These are phyloP conservation scores for Steinernema scapterisci DNA, from an alignment of 2,888 invertebrate genomes.

Conservation along the genomic window DNA sequence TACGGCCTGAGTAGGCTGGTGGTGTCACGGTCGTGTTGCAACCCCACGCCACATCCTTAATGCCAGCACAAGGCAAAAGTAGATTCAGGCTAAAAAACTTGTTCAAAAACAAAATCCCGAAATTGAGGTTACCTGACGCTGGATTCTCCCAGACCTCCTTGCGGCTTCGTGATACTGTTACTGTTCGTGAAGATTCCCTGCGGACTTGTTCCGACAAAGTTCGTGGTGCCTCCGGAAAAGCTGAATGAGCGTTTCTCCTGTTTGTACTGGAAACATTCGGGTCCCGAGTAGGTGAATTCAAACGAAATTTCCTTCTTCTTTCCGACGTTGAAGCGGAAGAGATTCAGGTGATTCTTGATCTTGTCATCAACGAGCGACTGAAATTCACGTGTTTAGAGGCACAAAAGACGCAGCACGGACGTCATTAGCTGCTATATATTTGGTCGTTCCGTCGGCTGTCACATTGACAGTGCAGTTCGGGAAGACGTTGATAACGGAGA, in stretches of 20 bases:
- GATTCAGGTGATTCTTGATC: background rate
- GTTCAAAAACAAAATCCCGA: background rate
- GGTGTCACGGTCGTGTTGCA: background rate
- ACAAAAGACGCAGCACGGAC: background rate
- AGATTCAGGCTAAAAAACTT: background rate
- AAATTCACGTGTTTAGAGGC: background rate
- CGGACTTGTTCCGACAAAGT: constrained; percentile 34
- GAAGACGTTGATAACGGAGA: constrained; percentile 46
- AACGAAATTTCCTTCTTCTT: background rate
- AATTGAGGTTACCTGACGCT: constrained; percentile 14
- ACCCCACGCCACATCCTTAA: too few species aligned
- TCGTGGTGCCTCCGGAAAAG: constrained; percentile 19
- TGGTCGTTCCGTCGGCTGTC: background rate
- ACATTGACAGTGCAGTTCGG: constrained; percentile 15
- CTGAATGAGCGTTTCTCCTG: background rate
- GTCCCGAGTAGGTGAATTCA: background rate
- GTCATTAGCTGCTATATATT: background rate
- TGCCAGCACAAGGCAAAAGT: background rate
- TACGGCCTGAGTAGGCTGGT: background rate
- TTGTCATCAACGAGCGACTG: constrained; percentile 35
- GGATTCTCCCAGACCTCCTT: constrained; percentile 34
- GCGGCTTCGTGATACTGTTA: constrained; percentile 28
- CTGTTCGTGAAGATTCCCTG: constrained; percentile 17
- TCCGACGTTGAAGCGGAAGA: background rate
- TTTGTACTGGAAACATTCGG: background rate